Percentiles rank a stretch among this genome's conserved stretches.
These are phyloP conservation scores for Eutolmus rufibarbis DNA, from an alignment of 2,888 invertebrate genomes.

Conservation along the genomic window DNA sequence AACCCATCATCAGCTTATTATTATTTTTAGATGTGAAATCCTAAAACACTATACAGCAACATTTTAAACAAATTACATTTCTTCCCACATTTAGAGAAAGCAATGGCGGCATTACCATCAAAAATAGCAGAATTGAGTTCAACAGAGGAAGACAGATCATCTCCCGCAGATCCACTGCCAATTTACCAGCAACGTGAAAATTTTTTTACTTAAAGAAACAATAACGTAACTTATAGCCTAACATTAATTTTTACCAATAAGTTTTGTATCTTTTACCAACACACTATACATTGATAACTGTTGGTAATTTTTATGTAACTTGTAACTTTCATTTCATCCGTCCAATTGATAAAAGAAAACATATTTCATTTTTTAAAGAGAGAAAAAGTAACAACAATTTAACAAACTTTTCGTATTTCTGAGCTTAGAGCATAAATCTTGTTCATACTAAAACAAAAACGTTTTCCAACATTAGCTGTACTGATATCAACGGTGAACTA, in stretches of 20 bases:
- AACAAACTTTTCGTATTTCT: conserved; percentile 4
- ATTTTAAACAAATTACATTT: background rate
- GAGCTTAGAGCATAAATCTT: background rate
- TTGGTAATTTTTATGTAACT: conserved; percentile 12
- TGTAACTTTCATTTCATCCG: conserved; percentile 35
- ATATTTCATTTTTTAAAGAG: conserved; percentile 5
- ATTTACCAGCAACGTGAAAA: conserved; percentile 88
- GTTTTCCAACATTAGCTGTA: background rate
- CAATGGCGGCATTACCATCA: conserved; percentile 75
- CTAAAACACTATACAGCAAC: background rate
- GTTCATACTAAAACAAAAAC: background rate
- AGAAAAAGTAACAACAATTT: background rate
- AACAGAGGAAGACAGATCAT: conserved; percentile 71
- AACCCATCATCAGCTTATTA: background rate
- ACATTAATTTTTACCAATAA: background rate
- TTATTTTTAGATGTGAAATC: background rate
- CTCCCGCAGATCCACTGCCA: conserved; percentile 79
- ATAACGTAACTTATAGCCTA: background rate
- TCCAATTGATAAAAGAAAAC: conserved; percentile 26
- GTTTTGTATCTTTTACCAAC: background rate
- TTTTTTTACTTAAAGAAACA: conserved; percentile 69
- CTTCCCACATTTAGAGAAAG: conserved; percentile 69
- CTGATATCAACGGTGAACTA: background rate
- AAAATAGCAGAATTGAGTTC: conserved; percentile 64
- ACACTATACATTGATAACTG: background rate